Base-by-base conservation (phyloP, 2,797 vertebrate species). In the Anolis apletophallus region DNA sequence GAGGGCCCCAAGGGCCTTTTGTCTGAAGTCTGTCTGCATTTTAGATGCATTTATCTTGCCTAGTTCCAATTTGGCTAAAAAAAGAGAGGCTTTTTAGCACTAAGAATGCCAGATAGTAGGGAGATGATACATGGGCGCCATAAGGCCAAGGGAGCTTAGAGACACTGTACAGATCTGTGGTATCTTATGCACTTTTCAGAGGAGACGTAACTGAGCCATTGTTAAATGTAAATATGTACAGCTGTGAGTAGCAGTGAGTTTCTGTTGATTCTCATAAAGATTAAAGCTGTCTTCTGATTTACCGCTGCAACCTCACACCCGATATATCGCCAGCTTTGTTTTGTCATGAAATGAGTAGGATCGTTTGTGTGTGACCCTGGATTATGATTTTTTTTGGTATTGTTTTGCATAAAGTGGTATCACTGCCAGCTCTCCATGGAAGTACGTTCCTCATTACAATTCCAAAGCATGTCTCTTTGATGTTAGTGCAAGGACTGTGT, bases 1-100 rank as follows among this genome's bases (percentile, higher is more conserved):
- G 81, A 83, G 86, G 86, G 81, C 86, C 3, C 81, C 81, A 82
- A 11, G 32, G 2, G 50, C 80, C 80, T 69, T 84, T 69, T 75
- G 50, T 82, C 71, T 76, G 72, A 67, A 81, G 59, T 32, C 8
- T 29, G 9, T 11, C 36, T 59, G 57, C 13, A 14, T 19, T 5
- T 7, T 34, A 12, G 32, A 7, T 40, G 11, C 32, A 21, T 50
- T 16, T 36, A n/a, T 34, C 1, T 59, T 57, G 50, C 6, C 57
- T 23, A 17, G 61, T 78, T 52, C 74, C 32, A 57, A 29, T 55
- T 40, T 54, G 68, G 26, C 75, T 79, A 76, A 57, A 13, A 67
- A 57, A 32, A 6, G 46, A 7, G 46, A 46, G 40, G 6, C 14
- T 23, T 71, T 23, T 12, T 34, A 79, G 75, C 61, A 57, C 34